Base-by-base conservation (phyloP, 2,888 invertebrate species). In the Chesias legatella region DNA sequence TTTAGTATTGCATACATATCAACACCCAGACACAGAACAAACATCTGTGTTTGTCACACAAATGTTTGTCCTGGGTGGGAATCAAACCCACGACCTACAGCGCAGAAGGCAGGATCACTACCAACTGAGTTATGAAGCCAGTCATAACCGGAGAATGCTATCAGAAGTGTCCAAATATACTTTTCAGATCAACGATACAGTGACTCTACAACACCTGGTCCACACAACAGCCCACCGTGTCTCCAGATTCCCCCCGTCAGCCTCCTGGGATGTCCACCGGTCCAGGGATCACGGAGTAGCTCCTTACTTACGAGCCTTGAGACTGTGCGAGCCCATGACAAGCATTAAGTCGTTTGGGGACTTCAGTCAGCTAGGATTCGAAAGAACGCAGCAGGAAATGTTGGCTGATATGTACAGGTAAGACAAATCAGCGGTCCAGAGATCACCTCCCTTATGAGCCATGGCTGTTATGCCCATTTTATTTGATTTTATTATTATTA, bases 271-370 rank as follows among this genome's bases (percentile, higher is more conserved):
- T 42, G 79, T 90, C 56, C 79, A 84, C 54, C 82, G 90, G 10
- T 73, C 92, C 1, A 89, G 96, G 13, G 96, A 96, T 72, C 96
- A 96, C 58, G 96, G 96, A 0, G 84, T 96, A 1, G 90, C 95
- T 0, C 89, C 94, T 0, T 97, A 96, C 66, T 73, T 91, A 0
- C 83, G 92, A 9, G 93, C 92, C 36, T 63, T 95, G 24, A 89
- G 92, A 30, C 81, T 93, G 40, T 96, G 95, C 60, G 88, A 90
- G 21, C 84, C 86, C 0, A 88, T 91, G 63, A 68, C 83, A 1
- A 67, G 62, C 7, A 73, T 84, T 17, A 89, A 90, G 54, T 76
- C 78, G 5, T 92, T 92, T 46, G 90, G 90, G 0, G 91, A 92
- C 62, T 84, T 93, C 35, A 73, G 80, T 22, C 84, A 88, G 33